Conservation (phyloP, 2,797 vertebrate species). For the Clarias pachynema region DNA sequence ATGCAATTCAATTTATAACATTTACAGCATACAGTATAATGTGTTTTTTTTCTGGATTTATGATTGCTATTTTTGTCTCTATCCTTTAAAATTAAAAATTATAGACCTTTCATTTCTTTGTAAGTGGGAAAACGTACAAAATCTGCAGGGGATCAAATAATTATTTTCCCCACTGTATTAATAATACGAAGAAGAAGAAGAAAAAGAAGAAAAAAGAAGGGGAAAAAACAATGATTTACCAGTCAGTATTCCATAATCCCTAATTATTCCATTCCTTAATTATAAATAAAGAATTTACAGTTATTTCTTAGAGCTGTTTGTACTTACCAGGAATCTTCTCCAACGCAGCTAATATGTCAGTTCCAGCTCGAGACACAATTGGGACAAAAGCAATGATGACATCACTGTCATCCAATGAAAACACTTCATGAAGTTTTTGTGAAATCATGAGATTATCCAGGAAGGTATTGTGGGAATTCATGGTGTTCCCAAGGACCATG, state of each 20-base stretch:
- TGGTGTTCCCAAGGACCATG: conserved; percentile 1
- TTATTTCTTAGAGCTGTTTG: not conserved
- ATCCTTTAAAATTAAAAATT: no score
- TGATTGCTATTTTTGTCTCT: no score
- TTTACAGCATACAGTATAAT: no score
- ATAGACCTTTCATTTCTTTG: no score
- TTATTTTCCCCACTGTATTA: no score
- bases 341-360: not conserved
- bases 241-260: not conserved
- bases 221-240: not conserved
- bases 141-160: no score
- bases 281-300: not conserved
- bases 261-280: not conserved
- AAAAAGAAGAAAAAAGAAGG: not conserved
- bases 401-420: fast-evolving
- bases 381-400: conserved; percentile 23
- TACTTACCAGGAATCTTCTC: not conserved
- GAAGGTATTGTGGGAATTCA: not conserved
- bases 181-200: no score
- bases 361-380: conserved; percentile 13
- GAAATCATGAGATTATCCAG: not conserved
- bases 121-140: no score
- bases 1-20: no score
- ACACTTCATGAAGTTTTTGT: not conserved
- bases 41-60: no score